Conservation (phyloP, 2,888 invertebrate species). For the Cryptus armator region DNA sequence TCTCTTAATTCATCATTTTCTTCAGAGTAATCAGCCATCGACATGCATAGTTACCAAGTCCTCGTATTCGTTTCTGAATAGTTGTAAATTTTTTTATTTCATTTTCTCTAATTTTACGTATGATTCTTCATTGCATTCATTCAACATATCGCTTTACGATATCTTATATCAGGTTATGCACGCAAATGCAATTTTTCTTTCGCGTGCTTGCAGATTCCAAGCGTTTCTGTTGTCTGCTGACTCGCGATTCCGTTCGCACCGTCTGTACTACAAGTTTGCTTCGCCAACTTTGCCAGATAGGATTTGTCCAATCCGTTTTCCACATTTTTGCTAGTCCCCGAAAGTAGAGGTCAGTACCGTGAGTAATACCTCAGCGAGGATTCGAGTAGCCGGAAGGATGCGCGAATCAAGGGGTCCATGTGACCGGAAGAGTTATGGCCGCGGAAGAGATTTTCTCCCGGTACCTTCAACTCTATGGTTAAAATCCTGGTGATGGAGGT, state of each 20-base stretch:
- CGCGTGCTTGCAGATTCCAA: background rate
- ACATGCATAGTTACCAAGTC: too few species aligned
- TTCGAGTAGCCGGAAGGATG: conserved; percentile 49
- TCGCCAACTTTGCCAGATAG: conserved; percentile 6
- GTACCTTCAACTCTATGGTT: conserved; percentile 36
- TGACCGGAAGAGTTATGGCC: conserved; percentile 66
- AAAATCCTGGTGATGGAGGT: conserved; percentile 36
- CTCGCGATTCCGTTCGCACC: background rate
- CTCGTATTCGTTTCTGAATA: background rate
- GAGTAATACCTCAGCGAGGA: conserved; percentile 27
- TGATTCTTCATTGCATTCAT: background rate
- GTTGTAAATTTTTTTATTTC: background rate
- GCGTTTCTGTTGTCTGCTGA: background rate
- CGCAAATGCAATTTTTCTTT: background rate
- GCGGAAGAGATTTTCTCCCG: conserved; percentile 65
- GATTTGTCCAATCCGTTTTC: background rate
- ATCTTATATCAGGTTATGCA: background rate
- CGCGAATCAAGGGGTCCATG: conserved; percentile 45
- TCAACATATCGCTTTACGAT: background rate
- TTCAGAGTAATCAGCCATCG: too few species aligned
- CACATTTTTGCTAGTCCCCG: background rate
- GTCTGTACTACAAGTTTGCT: conserved; percentile 19
- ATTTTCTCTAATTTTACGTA: background rate
- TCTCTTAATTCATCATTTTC: too few species aligned
- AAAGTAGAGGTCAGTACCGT: conserved; percentile 18